Base-by-base conservation (phyloP, 2,888 invertebrate species). In the Euplagia quadripunctaria region DNA sequence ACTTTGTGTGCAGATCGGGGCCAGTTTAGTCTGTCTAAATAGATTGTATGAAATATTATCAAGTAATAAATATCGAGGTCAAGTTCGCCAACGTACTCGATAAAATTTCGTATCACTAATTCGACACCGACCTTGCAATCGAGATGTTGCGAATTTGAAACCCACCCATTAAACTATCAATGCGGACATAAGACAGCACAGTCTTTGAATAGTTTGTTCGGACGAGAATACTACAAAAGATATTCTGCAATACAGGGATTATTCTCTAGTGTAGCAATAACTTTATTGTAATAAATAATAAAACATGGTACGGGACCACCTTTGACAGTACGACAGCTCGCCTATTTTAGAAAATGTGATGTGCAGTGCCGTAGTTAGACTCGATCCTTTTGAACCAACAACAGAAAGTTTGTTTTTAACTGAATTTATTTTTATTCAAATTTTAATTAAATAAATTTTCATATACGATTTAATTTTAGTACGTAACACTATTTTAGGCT, bases 1-100 rank as follows among this genome's bases (percentile, higher is more conserved):
- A 4, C 6, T 61, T 14, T 31, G 14, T 61, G 14, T 14, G 12
- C 14, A 14, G 14, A 61, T 61, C 12, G 61, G 5, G 14, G 31
- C 0, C 14, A 61, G 14, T n/a, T 43, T 68, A 20, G 4, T 51
- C n/a, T 43, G 69, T 31, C 31, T 31, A n/a, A 68, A 43, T 58
- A 49, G 43, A 69, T 69, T 69, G 67, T 61, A 51, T 11, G 20
- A 46, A 61, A 31, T 69, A 46, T 58, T 61, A 61, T 61, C 69
- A 58, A 68, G 16, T 20, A 61, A 61, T 66, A 31, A 11, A 68
- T 31, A 46, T 16, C 46, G 61, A 69, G 69, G 61, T 69, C 68
- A 61, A 69, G 68, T 69, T 69, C 69, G 69, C 46, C 20, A 69
- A 61, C 69, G 11, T 61, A 46, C 46, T 61, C 20, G 20, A 68